Evolutionary conservation across 2,797 vertebrate species (phyloP), one percentile per base, ranked within the genome.

Genomic region (Phrynocephalus guinanensis): DNA sequence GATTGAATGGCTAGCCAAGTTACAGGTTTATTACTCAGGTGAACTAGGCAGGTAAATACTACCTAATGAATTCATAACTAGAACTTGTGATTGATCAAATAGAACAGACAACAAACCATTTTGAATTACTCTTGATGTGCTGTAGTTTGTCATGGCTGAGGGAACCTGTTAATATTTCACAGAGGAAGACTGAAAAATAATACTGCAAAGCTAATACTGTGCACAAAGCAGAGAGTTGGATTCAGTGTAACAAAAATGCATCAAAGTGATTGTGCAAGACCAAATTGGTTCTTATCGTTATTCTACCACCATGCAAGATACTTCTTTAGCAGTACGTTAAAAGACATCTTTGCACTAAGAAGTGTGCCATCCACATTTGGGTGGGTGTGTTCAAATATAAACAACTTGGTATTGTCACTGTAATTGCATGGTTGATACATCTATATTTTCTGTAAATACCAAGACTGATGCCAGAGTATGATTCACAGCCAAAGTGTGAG

Each of bases 401-500:
- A 33, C 52, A 48, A 24, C 82, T 84, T 80, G 52, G 56, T 72
- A 88, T 52, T 88, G 77, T 67, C 22, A 48, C n/a, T n/a, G 76
- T 22, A 26, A 77, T 73, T 33, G 67, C 28, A 72, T 50, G 26
- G 38, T 80, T 88, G 82, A 68, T 3, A 22, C 15, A 84, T 48
- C 2, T 2, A 80, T 76, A 9, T 60, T 85, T 1, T 15, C 1
- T 85, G 67, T 28, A 81, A 89, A 60, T 60, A 90, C 72, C 78
- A 38, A 85, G 24, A 52, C 6, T 86, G 30, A 83, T 88, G 82
- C 26, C 5, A 52, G 52, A 80, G 11, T 70, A 7, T 44, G 75
- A 91, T 77, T 52, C 30, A 71, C 1, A 87, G 16, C 7, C 48
- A 26, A 85, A 83, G n/a, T 2, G 67, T 38, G 78, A 89, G 82